Evolutionary conservation across 2,797 vertebrate species (phyloP), one percentile per base, ranked within the genome.

Genomic region (Sardinella longiceps): DNA sequence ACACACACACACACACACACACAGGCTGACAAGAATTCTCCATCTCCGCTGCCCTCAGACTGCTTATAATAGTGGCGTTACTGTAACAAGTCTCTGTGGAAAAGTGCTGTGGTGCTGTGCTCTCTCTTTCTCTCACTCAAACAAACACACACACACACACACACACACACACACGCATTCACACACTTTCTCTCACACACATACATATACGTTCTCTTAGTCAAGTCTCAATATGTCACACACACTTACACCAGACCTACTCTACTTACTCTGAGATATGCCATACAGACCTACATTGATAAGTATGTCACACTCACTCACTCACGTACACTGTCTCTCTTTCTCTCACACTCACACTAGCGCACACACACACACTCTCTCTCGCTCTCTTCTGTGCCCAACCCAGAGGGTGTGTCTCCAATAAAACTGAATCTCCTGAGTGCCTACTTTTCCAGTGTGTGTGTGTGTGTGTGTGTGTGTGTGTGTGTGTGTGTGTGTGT

Each of bases 381-480:
- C 60, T 30, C 60, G 0, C 50, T 58, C 53, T 58, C 20, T 33
- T 37, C 33, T 74, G 0, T 6, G 39, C 53, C 46, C 10, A 46
- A 33, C 39, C 80, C 80, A 37, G 7, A 30, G 77, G 74, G 83
- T 58, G 56, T 33, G 83, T 81, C 83, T 84, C 25, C 28, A 81
- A 56, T 33, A 50, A 33, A 30, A 50, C 53, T 56, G 28, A 56
- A 20, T 15, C 66, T 33, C 20, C 66, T 20, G 66, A 74, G 66
- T 74, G 28, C 66, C 66, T 20, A 74, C 66, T 74, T 84, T 86
- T 84, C 82, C 66, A 80, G 53, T 12, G 53, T 37, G 56, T 37
- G 2, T 51, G 15, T 51, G 50, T 20, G 18, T 51, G 50, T 20
- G 15, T 51, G 50, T 51, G 15, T 51, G 50, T 51, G 50, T 51